Percentiles rank a stretch among this genome's conserved stretches.
Conservation (phyloP, 2,888 invertebrate genomes). For the Asteroscopus sphinx region DNA sequence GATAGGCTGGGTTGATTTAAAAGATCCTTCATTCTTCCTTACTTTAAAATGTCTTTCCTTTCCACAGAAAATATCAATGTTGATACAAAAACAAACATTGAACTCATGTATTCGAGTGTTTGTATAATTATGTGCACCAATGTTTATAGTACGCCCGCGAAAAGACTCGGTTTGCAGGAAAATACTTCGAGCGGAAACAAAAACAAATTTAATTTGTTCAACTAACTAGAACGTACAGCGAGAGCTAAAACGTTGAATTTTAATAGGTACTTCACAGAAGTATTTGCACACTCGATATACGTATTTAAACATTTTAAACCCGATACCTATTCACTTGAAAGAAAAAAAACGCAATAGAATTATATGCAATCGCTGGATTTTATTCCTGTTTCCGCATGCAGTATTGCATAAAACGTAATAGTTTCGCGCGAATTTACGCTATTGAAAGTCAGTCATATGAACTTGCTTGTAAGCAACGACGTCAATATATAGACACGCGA, state of each 20-base stretch:
- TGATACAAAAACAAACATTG: slow-evolving; percentile 1
- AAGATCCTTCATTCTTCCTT: not conserved
- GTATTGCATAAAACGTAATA: slow-evolving; percentile 12
- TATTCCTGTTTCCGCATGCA: slow-evolving; percentile 9
- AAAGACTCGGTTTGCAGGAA: slow-evolving; percentile 33
- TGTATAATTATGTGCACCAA: slow-evolving; percentile 15
- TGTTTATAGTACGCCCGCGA: slow-evolving; percentile 13
- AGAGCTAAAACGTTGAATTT: slow-evolving; percentile 42
- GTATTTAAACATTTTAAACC: slow-evolving; percentile 8
- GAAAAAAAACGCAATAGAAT: slow-evolving; percentile 13
- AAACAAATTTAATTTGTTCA: slow-evolving; percentile 47
- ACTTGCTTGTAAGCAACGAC: slow-evolving; percentile 5
- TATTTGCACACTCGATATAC: slow-evolving; percentile 9
- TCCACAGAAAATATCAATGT: not conserved
- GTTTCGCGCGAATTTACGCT: slow-evolving; percentile 15
- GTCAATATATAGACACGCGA: too few species aligned
- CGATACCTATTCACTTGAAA: slow-evolving; percentile 5
- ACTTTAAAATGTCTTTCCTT: not conserved
- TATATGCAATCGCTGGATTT: slow-evolving; percentile 6
- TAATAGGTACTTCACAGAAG: slow-evolving; percentile 37
- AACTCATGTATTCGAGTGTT: slow-evolving; percentile 18
- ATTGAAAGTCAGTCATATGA: slow-evolving; percentile 5
- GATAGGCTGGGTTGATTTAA: slow-evolving; percentile 6
- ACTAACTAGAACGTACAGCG: slow-evolving; percentile 38
- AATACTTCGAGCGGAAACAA: slow-evolving; percentile 37